Evolutionary conservation across 2,888 invertebrate genomes (phyloP).

Genomic region (Chesias legatella): DNA sequence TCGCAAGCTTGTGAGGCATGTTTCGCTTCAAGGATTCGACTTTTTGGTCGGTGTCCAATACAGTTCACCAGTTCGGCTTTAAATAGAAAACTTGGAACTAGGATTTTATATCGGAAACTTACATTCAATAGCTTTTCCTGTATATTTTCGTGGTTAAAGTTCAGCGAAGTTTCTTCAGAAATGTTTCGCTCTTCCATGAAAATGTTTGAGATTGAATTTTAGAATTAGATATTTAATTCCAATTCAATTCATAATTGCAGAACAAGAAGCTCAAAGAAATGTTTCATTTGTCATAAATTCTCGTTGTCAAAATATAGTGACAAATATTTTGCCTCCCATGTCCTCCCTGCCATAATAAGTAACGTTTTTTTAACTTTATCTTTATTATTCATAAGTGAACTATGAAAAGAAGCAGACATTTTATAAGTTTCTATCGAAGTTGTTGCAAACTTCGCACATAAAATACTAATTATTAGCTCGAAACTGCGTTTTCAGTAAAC

Average conservation of each 20-base stretch:
- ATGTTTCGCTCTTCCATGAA: neutral
- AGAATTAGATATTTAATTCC: neutral
- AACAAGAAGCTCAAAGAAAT: too few species aligned
- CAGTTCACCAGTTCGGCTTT: slow-evolving; percentile 29
- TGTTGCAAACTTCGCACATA: slow-evolving; percentile 9
- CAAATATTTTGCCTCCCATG: too few species aligned
- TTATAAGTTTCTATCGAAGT: too few species aligned
- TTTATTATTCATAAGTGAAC: neutral
- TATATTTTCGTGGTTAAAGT: slow-evolving; percentile 18
- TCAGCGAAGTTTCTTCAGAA: slow-evolving; percentile 13
- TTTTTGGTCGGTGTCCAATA: slow-evolving; percentile 36
- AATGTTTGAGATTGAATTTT: slow-evolving; percentile 1
- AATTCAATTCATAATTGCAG: neutral
- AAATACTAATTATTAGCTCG: slow-evolving; percentile 10
- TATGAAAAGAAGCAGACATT: neutral
- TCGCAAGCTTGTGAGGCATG: slow-evolving; percentile 5
- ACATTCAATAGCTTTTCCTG: slow-evolving; percentile 27
- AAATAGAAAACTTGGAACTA: slow-evolving; percentile 37
- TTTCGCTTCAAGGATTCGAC: slow-evolving; percentile 2
- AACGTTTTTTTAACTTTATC: neutral
- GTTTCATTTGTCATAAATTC: too few species aligned
- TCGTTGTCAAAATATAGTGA: too few species aligned
- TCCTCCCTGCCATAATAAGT: too few species aligned
- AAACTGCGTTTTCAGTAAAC: slow-evolving; percentile 10
- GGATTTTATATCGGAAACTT: slow-evolving; percentile 36